Conservation (phyloP, 2,113 vertebrate genomes). For the Garra rufa region DNA sequence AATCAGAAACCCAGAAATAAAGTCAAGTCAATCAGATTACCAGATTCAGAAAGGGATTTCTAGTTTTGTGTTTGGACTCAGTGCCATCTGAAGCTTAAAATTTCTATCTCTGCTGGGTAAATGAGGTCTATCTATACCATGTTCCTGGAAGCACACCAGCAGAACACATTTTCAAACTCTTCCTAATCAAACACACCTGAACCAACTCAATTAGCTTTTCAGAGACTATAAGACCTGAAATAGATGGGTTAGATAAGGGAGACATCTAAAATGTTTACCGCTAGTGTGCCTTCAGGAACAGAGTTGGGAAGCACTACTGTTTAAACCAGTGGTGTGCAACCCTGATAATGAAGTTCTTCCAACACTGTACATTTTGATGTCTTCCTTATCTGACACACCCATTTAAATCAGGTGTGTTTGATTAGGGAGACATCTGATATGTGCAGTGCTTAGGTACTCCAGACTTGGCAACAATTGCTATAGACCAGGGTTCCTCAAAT, state of each 20-base stretch:
- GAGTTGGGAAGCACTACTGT: neutral
- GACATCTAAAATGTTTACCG: neutral
- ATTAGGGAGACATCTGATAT: neutral
- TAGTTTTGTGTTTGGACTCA: neutral
- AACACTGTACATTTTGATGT: neutral
- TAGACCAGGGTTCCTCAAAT: no score
- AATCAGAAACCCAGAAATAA: neutral
- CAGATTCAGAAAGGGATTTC: neutral
- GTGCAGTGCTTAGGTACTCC: neutral
- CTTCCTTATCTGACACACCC: neutral
- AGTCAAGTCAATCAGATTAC: neutral
- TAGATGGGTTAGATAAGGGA: neutral
- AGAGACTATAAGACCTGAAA: neutral
- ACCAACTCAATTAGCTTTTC: neutral
- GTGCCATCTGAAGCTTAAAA: neutral
- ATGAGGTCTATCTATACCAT: neutral
- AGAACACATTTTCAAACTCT: neutral
- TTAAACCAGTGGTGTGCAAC: neutral
- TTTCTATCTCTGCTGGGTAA: neutral
- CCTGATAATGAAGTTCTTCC: neutral
- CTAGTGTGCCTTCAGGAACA: neutral
- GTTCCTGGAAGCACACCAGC: neutral
- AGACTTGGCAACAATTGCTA: neutral
- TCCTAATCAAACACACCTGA: neutral
- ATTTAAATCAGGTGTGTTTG: constrained; percentile 13